Evolutionary conservation across 2,113 vertebrate species (phyloP).

Genomic region (Platycercus adscitus): DNA sequence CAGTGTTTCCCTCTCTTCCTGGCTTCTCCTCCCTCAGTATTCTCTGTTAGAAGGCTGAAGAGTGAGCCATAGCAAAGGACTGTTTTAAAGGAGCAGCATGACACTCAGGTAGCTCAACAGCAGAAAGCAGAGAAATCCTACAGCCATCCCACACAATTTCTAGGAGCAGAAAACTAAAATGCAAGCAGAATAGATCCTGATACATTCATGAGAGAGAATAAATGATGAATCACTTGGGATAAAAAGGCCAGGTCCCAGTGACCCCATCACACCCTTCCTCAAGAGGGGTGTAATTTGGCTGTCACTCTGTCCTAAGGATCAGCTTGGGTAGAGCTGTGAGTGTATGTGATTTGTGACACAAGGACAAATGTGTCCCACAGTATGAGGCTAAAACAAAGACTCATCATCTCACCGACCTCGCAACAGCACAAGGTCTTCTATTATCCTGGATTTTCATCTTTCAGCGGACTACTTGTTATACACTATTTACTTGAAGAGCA

Average conservation of each 20-base stretch:
- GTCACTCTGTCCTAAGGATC: background rate
- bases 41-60: background rate
- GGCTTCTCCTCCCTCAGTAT: background rate
- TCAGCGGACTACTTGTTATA: background rate
- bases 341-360: background rate
- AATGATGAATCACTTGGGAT: background rate
- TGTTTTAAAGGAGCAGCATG: background rate
- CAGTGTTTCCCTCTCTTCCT: background rate
- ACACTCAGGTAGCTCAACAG: background rate
- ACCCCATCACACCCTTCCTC: background rate
- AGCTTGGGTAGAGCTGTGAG: background rate
- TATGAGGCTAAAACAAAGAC: background rate
- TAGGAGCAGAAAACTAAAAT: background rate
- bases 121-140: background rate
- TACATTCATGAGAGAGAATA: background rate
- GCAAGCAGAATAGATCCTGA: background rate
- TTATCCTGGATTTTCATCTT: background rate
- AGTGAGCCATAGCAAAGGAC: background rate
- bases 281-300: background rate
- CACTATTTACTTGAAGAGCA: constrained; percentile 23
- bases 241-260: background rate
- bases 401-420: background rate
- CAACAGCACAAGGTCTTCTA: background rate
- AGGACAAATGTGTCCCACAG: background rate
- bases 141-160: background rate